Percentiles rank a stretch among this genome's conserved stretches.
phyloP scores from a whole-genome alignment of 2,113 vertebrate genomes.

The Centropus unirufus region DNA sequence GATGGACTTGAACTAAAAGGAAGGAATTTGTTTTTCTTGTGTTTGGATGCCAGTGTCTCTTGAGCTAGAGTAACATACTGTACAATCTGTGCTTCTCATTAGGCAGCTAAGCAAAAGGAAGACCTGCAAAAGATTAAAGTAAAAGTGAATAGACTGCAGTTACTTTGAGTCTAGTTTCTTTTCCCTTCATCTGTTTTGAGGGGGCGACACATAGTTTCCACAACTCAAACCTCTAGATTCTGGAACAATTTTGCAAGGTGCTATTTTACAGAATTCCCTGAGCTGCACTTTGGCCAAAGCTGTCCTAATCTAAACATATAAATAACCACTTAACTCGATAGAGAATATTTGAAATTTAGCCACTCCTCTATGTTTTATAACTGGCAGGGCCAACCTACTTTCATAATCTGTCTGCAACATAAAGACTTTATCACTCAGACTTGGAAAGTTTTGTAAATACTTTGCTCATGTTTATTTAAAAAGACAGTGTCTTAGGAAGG shows the following conservation, averaged over 20 bases:
- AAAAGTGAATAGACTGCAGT: not conserved
- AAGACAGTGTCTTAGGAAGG: not conserved
- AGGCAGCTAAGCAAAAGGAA: not conserved
- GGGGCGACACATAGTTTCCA: not conserved
- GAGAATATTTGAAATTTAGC: not conserved
- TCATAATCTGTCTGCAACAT: not conserved
- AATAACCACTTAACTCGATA: not conserved
- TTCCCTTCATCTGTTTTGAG: not conserved
- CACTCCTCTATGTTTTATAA: not conserved
- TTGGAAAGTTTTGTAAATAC: not conserved
- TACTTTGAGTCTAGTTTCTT: not conserved
- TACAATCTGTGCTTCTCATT: not conserved
- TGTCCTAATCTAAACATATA: not conserved
- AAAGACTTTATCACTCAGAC: not conserved
- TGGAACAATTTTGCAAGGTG: not conserved
- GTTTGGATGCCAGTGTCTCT: not conserved
- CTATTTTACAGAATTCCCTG: not conserved
- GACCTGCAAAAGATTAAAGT: not conserved
- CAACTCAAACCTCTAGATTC: not conserved
- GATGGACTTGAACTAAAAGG: constrained; percentile 41
- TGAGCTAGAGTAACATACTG: not conserved
- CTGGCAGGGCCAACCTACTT: not conserved
- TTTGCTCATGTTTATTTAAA: not conserved
- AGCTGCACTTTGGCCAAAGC: not conserved
- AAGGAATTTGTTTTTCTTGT: constrained; percentile 33